Evolutionary conservation across 2,113 vertebrate genomes (phyloP).

Genomic region (Crocuta crocuta): DNA sequence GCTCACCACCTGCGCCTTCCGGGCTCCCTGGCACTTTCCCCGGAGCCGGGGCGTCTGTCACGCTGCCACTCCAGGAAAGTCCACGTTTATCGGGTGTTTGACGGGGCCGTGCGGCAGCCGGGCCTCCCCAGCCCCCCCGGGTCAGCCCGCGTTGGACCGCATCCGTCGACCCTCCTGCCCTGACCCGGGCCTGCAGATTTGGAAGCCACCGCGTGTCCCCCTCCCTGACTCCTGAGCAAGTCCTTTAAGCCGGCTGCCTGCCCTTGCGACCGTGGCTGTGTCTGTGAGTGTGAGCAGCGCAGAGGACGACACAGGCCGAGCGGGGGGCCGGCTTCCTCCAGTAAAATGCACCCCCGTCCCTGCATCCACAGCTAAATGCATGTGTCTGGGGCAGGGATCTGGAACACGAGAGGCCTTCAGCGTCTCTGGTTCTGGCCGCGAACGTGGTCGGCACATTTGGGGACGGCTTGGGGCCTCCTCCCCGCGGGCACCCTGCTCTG

Average conservation of each 20-base stretch:
- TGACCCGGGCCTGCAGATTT: neutral
- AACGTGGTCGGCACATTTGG: neutral
- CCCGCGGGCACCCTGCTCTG: too few species aligned
- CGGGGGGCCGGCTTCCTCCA: neutral
- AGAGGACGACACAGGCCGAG: neutral
- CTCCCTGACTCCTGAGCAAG: neutral
- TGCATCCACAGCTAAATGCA: accelerated
- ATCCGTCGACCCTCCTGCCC: neutral
- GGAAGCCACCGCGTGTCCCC: too few species aligned
- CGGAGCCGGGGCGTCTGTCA: neutral
- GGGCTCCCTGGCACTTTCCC: neutral
- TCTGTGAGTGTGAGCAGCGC: neutral
- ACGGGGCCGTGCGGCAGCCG: neutral
- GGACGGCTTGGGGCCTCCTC: neutral
- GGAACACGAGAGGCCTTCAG: neutral
- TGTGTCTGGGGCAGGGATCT: neutral
- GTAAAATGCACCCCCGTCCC: neutral
- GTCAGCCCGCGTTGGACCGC: accelerated
- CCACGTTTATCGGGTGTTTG: neutral
- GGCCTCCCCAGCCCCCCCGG: neutral
- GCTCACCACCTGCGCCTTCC: neutral
- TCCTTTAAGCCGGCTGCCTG: neutral
- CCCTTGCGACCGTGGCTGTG: neutral
- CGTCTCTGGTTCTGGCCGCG: neutral
- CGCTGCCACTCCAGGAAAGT: neutral